phyloP scores from a whole-genome alignment of 2,113 vertebrate genomes.

The Chlorodrepanis virens region DNA sequence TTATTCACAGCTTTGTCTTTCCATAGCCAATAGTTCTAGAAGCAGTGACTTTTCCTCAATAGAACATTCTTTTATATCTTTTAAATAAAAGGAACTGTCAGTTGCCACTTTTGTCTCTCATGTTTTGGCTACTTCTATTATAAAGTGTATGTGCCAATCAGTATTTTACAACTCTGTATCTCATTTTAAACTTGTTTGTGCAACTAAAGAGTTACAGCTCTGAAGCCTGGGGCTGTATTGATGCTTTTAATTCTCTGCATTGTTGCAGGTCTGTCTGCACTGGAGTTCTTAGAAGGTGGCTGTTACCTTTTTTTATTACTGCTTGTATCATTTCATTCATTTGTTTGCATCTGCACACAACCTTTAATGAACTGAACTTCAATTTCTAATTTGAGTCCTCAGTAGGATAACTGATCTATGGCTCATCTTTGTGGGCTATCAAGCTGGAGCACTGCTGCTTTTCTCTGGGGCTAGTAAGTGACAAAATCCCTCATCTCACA shows the following conservation, averaged over 20 bases:
- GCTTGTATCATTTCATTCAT: background rate
- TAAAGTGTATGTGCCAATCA: background rate
- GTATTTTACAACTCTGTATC: background rate
- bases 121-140: background rate
- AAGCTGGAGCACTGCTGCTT: background rate
- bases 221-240: background rate
- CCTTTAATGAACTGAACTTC: background rate
- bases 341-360: background rate
- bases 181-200: background rate
- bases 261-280: background rate
- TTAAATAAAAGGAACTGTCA: background rate
- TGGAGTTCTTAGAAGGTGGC: background rate
- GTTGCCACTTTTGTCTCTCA: background rate
- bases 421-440: background rate
- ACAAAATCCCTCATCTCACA: background rate
- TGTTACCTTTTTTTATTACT: background rate
- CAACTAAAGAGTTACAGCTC: background rate
- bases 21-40: background rate
- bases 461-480: background rate
- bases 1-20: background rate
- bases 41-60: fast-evolving
- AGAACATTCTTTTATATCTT: background rate
- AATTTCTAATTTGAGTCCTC: background rate
- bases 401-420: background rate
- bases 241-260: background rate